Evolutionary conservation across 2,797 vertebrate genomes (phyloP), one percentile per base, ranked within the genome.

Genomic region (Emydoidea blandingii): DNA sequence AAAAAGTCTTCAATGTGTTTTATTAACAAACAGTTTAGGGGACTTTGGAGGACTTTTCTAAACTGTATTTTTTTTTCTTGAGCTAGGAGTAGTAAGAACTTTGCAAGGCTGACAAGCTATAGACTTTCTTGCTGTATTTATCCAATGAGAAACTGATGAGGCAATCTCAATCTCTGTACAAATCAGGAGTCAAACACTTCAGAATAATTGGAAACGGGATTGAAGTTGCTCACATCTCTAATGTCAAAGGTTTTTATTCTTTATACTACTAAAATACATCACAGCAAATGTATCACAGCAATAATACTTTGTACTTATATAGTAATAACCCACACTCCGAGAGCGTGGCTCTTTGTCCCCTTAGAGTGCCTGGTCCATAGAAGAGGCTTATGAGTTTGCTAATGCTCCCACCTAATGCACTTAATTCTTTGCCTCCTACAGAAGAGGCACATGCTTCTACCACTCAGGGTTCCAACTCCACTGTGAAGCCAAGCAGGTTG

Each of bases 71-170:
- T 57, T 54, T 57, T 57, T 5, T 3, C 57, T 59, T 59, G 10
- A 21, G 19, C 37, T 27, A 57, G 27, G 2, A 81, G 3, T 34
- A 83, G 5, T 10, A 94, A 87, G 23, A 53, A 80, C 91, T 79
- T 37, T 83, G 47, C 80, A 59, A 21, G 37, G 10, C n/a, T 88
- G 12, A 34, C 7, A 87, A n/a, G 9, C n/a, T 74, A 34, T 31
- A 80, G 8, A 14, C 27, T 90, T 49, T 80, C 53, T 93, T 85
- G 87, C 94, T 92, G n/a, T 76, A 15, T 83, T 23, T 79, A 4
- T 85, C 49, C 86, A 59, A 19, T 95, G 86, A 1, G 10, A 96
- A 95, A 90, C 34, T 74, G 83, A 5, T 54, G 83, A 89, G 83
- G 85, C 14, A 92, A 80, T 81, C 41, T 49, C 8, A 85, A 72